Percentiles rank a stretch among this genome's conserved stretches.
These are phyloP conservation scores for Epistrophella euchroma DNA, from an alignment of 2,888 invertebrate species.

Conservation along the genomic window DNA sequence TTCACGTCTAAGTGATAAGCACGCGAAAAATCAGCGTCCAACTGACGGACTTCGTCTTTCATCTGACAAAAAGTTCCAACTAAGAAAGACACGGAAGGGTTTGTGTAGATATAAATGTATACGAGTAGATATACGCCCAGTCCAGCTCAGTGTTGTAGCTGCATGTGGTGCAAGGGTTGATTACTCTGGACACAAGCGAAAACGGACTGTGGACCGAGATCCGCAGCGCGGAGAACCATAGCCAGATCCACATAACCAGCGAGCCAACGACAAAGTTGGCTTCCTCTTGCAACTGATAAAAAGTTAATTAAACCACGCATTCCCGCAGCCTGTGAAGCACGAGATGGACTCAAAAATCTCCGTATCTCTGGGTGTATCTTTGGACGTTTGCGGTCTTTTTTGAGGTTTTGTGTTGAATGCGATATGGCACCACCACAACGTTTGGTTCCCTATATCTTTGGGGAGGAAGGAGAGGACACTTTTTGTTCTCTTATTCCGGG, in stretches of 20 bases:
- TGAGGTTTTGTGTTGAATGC: slow-evolving; percentile 36
- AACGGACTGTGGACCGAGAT: slow-evolving; percentile 51
- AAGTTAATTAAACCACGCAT: slow-evolving; percentile 76
- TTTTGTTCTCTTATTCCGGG: slow-evolving; percentile 54
- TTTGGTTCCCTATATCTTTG: slow-evolving; percentile 27
- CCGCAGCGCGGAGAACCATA: neutral
- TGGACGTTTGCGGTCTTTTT: slow-evolving; percentile 50
- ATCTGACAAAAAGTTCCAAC: slow-evolving; percentile 41
- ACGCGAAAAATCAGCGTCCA: slow-evolving; percentile 23
- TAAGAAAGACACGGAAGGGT: slow-evolving; percentile 63
- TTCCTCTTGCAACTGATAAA: slow-evolving; percentile 75
- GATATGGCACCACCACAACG: slow-evolving; percentile 32
- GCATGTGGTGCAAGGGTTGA: slow-evolving; percentile 64
- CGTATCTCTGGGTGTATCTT: slow-evolving; percentile 60
- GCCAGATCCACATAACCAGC: slow-evolving; percentile 1
- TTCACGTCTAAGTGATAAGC: slow-evolving; percentile 69
- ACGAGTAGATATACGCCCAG: neutral
- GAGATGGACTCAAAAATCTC: slow-evolving; percentile 70
- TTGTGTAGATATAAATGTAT: slow-evolving; percentile 1
- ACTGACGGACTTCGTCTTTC: slow-evolving; percentile 53
- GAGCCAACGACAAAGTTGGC: slow-evolving; percentile 59
- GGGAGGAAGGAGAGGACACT: slow-evolving; percentile 47
- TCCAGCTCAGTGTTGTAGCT: neutral
- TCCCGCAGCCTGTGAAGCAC: slow-evolving; percentile 32
- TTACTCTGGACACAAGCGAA: slow-evolving; percentile 43